phyloP scores from a whole-genome alignment of 92 coral and sea anemone genomes.

The Paragorgia papillata region DNA sequence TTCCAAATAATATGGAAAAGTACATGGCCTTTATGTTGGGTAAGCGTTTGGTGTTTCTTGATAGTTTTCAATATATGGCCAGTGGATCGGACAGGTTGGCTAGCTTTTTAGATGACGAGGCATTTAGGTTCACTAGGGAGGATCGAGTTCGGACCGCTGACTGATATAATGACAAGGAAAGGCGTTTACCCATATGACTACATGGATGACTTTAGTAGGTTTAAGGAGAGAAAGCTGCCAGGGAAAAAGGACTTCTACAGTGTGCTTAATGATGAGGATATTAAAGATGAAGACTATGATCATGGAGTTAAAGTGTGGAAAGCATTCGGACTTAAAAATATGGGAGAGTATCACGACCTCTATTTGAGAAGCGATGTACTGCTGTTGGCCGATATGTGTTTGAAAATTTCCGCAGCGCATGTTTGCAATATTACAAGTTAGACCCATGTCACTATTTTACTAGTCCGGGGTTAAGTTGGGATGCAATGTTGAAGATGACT shows the following conservation, averaged over 20 bases:
- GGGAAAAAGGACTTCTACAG: conserved; percentile 16
- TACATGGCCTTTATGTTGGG: conserved; percentile 33
- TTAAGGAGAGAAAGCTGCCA: not conserved
- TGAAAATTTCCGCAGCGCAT: conserved; percentile 47
- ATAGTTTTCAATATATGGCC: conserved; percentile 52
- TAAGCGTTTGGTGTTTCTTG: conserved; percentile 13
- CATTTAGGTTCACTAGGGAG: not conserved
- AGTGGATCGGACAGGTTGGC: conserved; percentile 31
- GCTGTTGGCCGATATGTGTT: conserved; percentile 48
- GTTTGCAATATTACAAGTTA: conserved; percentile 39
- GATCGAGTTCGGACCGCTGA: not conserved
- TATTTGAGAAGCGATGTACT: conserved; percentile 43
- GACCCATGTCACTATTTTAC: conserved; percentile 57
- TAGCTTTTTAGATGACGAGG: not conserved
- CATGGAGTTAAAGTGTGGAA: conserved; percentile 20
- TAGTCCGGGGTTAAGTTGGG: conserved; percentile 47
- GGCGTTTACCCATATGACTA: conserved; percentile 38
- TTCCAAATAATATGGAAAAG: conserved; percentile 33
- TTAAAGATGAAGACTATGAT: conserved; percentile 3
- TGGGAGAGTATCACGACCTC: conserved; percentile 56
- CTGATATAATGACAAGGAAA: conserved; percentile 4
- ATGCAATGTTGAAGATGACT: conserved; percentile 51
- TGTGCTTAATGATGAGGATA: not conserved
- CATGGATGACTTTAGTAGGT: conserved; percentile 7
- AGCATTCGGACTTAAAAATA: not conserved